Conservation (phyloP, 2,113 vertebrate genomes). For the Oryctolagus cuniculus region DNA sequence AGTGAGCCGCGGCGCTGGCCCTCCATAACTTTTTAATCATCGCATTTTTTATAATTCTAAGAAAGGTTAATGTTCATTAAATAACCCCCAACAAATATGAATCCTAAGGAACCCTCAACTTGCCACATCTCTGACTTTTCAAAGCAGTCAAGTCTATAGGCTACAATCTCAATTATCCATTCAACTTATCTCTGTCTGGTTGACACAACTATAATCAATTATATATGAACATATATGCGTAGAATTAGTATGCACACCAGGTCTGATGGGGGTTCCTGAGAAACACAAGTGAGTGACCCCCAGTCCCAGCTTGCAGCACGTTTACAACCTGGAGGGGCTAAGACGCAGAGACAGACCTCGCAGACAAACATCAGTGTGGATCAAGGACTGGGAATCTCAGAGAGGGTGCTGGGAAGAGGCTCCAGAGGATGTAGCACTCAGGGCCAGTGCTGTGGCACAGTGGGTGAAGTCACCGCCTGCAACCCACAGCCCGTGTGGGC, state of each 20-base stretch:
- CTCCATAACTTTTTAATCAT: neutral
- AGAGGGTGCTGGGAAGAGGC: neutral
- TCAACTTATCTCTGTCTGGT: neutral
- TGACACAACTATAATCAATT: neutral
- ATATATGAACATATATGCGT: too few relatives aligned
- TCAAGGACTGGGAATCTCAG: neutral
- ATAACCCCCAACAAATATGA: neutral
- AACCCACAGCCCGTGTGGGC: too few relatives aligned
- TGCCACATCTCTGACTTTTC: constrained; percentile 10
- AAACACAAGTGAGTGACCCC: neutral
- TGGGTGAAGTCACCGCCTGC: too few relatives aligned
- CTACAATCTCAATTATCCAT: neutral
- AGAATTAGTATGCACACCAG: neutral
- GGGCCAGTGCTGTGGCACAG: too few relatives aligned
- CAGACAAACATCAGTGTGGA: neutral
- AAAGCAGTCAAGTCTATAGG: neutral
- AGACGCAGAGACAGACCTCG: neutral
- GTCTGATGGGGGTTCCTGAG: neutral
- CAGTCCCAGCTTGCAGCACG: neutral
- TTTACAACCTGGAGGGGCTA: neutral
- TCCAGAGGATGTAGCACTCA: neutral
- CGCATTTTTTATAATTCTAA: constrained; percentile 2
- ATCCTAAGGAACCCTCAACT: neutral
- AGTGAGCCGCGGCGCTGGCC: too few relatives aligned
- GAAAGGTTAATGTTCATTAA: neutral